Evolutionary conservation across 2,113 vertebrate genomes (phyloP).

Genomic region (Motacilla tschutschensis): DNA sequence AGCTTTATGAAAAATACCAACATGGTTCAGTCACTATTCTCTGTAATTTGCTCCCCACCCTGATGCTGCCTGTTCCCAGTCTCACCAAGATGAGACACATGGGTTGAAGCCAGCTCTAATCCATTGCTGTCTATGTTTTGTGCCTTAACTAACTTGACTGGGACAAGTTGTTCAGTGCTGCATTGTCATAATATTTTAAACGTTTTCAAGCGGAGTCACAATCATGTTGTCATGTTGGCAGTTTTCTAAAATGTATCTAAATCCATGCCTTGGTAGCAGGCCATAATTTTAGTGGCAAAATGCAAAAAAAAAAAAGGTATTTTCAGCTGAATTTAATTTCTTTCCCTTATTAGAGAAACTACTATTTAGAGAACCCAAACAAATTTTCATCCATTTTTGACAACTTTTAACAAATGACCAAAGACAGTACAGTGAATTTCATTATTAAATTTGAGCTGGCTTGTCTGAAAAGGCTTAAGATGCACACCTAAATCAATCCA

Average conservation of each 20-base stretch:
- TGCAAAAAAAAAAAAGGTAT: neutral
- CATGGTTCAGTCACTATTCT: neutral
- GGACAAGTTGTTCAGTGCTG: neutral
- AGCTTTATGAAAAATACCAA: neutral
- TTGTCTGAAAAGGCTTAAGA: neutral
- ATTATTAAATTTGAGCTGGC: neutral
- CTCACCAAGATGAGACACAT: neutral
- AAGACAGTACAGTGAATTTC: neutral
- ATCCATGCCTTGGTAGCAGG: neutral
- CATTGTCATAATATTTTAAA: neutral
- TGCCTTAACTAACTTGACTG: neutral
- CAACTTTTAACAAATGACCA: neutral
- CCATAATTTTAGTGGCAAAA: neutral
- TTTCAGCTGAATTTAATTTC: neutral
- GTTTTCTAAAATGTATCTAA: neutral
- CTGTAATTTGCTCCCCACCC: neutral
- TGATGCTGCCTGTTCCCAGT: neutral
- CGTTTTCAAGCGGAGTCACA: neutral
- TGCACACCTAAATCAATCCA: neutral
- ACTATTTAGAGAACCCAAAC: neutral
- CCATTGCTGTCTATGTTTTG: accelerated
- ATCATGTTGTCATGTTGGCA: neutral
- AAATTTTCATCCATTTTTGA: neutral
- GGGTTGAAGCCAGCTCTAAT: neutral
- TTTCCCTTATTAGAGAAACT: neutral